phyloP scores from a whole-genome alignment of 2,797 vertebrate species.

The Ciconia nigra region DNA sequence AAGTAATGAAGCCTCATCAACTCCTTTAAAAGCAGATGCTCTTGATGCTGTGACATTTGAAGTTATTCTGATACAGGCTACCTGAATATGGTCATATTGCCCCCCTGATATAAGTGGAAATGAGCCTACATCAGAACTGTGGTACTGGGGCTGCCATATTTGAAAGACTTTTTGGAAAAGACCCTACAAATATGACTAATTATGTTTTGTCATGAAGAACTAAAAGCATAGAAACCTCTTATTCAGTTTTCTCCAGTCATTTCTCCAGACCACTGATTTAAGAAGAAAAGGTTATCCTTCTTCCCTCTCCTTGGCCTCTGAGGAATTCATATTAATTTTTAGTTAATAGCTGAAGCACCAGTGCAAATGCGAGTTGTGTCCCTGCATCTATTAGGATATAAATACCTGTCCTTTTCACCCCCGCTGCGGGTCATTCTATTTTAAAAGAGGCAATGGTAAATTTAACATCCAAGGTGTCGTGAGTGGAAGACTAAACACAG shows the following conservation, averaged over 20 bases:
- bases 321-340: neutral
- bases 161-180: neutral
- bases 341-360: neutral
- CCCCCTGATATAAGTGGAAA: neutral
- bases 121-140: neutral
- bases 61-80: neutral
- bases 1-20: neutral
- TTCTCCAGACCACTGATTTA: neutral
- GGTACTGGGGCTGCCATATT: neutral
- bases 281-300: neutral
- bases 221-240: neutral
- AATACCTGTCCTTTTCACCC: slow-evolving; percentile 15
- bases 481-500: neutral
- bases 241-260: neutral
- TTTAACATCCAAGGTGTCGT: slow-evolving; percentile 49
- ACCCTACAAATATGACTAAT: neutral
- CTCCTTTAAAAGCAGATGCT: neutral
- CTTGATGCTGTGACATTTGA: neutral
- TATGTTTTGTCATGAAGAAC: neutral
- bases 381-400: slow-evolving; percentile 1
- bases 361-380: neutral
- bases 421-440: neutral
- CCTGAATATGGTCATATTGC: neutral
- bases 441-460: slow-evolving; percentile 4
- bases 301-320: neutral